Conservation (phyloP, 2,888 invertebrate species). For the Notodonta dromedarius region DNA sequence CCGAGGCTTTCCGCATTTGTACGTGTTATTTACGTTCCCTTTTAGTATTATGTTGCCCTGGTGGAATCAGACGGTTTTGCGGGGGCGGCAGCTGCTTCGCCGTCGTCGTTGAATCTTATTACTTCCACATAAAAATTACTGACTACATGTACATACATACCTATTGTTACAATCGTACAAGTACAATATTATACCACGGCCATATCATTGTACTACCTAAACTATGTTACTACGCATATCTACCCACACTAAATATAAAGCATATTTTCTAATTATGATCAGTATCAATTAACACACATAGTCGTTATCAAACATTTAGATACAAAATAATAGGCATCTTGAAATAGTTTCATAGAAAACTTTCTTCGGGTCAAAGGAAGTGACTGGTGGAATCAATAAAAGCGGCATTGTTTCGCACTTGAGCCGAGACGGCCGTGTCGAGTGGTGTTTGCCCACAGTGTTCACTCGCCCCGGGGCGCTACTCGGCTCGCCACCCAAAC, state of each 20-base stretch:
- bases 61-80: constrained; percentile 53
- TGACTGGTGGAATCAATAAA: constrained; percentile 23
- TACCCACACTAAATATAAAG: too few relatives aligned
- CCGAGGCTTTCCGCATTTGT: constrained; percentile 50
- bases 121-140: too few relatives aligned
- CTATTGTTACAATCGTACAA: too few relatives aligned
- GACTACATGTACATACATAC: too few relatives aligned
- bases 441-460: constrained; percentile 14
- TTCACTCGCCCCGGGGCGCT: constrained; percentile 5
- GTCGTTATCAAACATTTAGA: too few relatives aligned
- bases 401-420: constrained; percentile 16
- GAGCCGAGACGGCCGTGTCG: constrained; percentile 20
- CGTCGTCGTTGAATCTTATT: too few relatives aligned
- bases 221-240: too few relatives aligned
- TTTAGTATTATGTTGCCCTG: constrained; percentile 57
- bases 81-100: constrained; percentile 44
- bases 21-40: constrained; percentile 48
- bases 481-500: constrained; percentile 16
- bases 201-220: too few relatives aligned
- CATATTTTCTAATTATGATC: too few relatives aligned
- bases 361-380: constrained; percentile 7
- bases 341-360: neutral
- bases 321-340: neutral
- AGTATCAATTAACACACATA: too few relatives aligned
- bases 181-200: too few relatives aligned